phyloP scores from a whole-genome alignment of 2,113 vertebrate genomes.

The Philantomba maxwellii region DNA sequence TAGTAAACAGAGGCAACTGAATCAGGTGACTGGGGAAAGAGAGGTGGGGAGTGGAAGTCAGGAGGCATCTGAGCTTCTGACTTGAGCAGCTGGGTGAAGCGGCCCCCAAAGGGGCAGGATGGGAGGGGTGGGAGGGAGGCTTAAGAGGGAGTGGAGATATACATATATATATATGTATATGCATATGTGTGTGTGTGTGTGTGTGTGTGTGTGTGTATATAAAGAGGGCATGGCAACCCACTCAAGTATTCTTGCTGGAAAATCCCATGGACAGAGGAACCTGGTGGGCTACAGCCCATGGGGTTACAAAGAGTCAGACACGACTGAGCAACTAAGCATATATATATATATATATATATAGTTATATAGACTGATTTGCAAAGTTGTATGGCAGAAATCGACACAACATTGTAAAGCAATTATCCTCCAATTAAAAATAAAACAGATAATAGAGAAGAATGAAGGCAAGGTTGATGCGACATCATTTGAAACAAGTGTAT shows the following conservation, averaged over 20 bases:
- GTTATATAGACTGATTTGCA: not conserved
- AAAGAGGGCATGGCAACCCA: not conserved
- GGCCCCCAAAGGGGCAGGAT: not conserved
- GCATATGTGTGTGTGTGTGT: fast-evolving
- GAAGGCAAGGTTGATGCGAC: fast-evolving
- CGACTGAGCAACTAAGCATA: not conserved
- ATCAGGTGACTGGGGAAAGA: not conserved
- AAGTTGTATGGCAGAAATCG: not conserved
- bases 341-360: not conserved
- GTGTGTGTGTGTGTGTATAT: fast-evolving
- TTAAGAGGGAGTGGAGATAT: not conserved
- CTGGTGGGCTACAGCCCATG: not conserved
- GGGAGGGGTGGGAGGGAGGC: not conserved
- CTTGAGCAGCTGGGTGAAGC: not conserved
- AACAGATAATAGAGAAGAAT: not conserved
- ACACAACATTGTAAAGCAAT: not conserved
- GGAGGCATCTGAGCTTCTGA: not conserved
- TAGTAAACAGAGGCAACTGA: not conserved
- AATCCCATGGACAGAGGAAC: not conserved
- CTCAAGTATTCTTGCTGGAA: not conserved
- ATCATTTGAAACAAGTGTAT: not conserved
- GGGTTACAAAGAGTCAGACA: not conserved
- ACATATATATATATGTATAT: fast-evolving
- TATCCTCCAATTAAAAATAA: not conserved
- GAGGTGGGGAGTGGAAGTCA: not conserved